These are phyloP conservation scores for Scaptomyza graminum DNA, from an alignment of 1,140 invertebrate species.

Conservation along the genomic window DNA sequence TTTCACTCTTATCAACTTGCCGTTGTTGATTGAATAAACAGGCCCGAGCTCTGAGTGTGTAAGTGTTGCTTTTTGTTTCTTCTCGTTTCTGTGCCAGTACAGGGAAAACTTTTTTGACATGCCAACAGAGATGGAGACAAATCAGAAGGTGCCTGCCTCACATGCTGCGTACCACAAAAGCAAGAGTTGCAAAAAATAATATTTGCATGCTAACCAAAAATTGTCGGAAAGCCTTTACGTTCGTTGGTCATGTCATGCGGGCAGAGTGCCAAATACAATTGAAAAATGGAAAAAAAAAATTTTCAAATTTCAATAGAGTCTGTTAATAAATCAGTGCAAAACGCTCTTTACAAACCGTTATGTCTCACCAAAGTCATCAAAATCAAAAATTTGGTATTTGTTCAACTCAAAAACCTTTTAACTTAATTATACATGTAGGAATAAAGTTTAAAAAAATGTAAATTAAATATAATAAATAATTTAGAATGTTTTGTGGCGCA, in stretches of 20 bases:
- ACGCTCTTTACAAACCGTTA: conserved; percentile 26
- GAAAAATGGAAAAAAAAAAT: conserved; percentile 32
- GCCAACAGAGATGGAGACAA: conserved; percentile 27
- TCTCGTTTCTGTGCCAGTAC: conserved; percentile 15
- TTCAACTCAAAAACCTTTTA: conserved; percentile 7
- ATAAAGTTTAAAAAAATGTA: too few species aligned
- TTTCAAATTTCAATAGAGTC: conserved; percentile 46
- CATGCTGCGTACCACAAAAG: conserved; percentile 34
- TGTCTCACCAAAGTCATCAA: conserved; percentile 38
- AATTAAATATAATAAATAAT: too few species aligned
- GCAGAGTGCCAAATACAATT: conserved; percentile 16
- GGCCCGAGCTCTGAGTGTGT: conserved; percentile 45
- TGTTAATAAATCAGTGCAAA: conserved; percentile 46
- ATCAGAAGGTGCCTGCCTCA: conserved; percentile 29
- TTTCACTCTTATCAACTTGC: conserved; percentile 45
- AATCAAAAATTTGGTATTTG: conserved; percentile 13
- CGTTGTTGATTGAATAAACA: conserved; percentile 78
- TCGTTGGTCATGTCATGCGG: conserved; percentile 23
- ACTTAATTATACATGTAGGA: background rate
- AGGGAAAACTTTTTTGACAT: conserved; percentile 56
- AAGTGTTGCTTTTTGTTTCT: conserved; percentile 14
- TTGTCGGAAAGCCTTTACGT: conserved; percentile 68
- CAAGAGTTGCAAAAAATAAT: conserved; percentile 73
- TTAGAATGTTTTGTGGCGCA: too few species aligned
- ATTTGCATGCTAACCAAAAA: conserved; percentile 68